Base-by-base conservation (phyloP, 1,140 invertebrate genomes). In the Chelonus insularis region DNA sequence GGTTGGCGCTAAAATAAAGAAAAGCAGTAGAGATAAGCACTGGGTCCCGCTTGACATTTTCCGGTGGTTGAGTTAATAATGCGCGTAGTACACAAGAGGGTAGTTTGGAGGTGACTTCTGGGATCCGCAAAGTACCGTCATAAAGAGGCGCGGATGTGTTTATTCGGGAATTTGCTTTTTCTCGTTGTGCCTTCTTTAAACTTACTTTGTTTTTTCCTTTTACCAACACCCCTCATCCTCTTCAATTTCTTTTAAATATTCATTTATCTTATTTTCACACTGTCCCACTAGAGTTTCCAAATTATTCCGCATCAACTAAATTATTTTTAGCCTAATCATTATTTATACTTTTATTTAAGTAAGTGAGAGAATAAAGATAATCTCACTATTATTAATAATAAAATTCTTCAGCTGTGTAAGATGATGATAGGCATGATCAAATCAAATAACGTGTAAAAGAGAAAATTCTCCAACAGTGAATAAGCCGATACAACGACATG, bases 31-130 rank as follows among this genome's bases (percentile, higher is more conserved):
- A 66, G 64, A 74, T 73, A 73, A 73, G 64, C 61, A 61, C 61
- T 62, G 65, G 69, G 68, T 64, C 34, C 48, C 71, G 69, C 70
- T 78, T 79, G 78, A 80, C 75, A 77, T 80, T 79, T 82, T 80
- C 77, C 75, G 71, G 73, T 75, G 77, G 74, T 80, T 80, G 73
- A 79, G 73, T 80, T 80, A 78, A 80, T 80, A 81, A 81, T 78
- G 72, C 76, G 75, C 69, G 62, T 60, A 63, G 78, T 76, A 79
- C 74, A 79, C 76, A 78, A 66, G 57, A 64, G 62, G n/a, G 20
- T 16, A 23, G 21, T 18, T 32, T 25, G 5, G 18, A 5, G 29
- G 11, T 11, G 9, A 2, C 54, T 66, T 54, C n/a, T 55, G 66
- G 52, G 68, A 71, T 71, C 70, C 63, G 65, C 72, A 72, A 77